Conservation (phyloP, 1,140 invertebrate species). For the Druon quercuslanigerum region DNA sequence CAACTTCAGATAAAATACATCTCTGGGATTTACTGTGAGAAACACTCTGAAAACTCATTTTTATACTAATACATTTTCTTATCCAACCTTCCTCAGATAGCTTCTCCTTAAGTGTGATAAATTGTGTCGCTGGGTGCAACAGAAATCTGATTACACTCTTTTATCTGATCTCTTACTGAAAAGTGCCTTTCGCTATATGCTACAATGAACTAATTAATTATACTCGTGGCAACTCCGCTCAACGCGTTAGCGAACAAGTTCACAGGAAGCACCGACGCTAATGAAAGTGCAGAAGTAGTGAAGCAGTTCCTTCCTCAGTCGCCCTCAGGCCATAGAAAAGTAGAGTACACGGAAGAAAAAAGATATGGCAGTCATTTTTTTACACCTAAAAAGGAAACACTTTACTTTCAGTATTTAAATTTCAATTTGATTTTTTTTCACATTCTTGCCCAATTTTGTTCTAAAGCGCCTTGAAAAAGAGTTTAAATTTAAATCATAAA, state of each 20-base stretch:
- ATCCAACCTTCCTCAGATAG: no score
- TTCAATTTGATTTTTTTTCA: neutral
- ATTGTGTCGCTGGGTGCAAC: conserved; percentile 1
- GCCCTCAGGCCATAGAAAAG: conserved; percentile 11
- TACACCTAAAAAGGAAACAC: neutral
- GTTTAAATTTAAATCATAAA: no score
- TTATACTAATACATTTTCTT: no score
- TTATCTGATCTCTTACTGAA: conserved; percentile 24
- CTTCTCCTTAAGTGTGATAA: neutral
- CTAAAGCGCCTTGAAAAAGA: no score
- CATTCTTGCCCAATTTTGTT: neutral
- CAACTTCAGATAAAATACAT: no score
- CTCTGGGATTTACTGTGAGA: no score
- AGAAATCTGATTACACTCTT: conserved; percentile 16
- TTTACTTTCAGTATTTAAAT: conserved; percentile 13
- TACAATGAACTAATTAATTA: conserved; percentile 29
- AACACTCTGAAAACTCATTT: no score
- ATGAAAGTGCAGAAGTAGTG: conserved; percentile 5
- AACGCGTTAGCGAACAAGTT: conserved; percentile 21
- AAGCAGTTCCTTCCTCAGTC: neutral
- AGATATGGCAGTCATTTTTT: conserved; percentile 3
- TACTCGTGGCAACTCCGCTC: conserved; percentile 1
- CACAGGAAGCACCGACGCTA: conserved; percentile 15
- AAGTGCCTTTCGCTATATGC: conserved; percentile 18
- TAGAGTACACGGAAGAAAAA: conserved; percentile 13